Evolutionary conservation across 2,888 invertebrate species (phyloP).

Genomic region (Harpagoxenus sublaevis): DNA sequence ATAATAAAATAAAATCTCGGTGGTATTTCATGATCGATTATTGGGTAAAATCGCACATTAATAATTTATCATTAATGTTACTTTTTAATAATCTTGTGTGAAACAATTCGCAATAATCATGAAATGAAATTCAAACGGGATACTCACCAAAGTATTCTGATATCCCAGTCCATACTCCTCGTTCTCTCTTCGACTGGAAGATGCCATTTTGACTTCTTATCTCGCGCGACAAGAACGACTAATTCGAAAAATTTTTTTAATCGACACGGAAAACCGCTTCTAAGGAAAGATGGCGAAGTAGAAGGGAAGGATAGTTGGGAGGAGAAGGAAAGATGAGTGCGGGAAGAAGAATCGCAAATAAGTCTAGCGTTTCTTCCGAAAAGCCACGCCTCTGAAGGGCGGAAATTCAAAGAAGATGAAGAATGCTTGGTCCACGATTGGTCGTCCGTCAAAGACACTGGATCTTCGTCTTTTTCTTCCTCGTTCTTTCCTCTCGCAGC

Average conservation of each 20-base stretch:
- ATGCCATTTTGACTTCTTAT: constrained; percentile 76
- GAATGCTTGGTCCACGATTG: neutral
- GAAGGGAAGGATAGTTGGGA: neutral
- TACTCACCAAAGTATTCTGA: constrained; percentile 90
- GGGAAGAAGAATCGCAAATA: neutral
- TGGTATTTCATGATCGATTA: neutral
- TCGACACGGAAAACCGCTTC: neutral
- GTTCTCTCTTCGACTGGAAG: constrained; percentile 85
- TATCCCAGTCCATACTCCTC: constrained; percentile 91
- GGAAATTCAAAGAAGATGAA: constrained; percentile 6
- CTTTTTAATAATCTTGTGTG: neutral
- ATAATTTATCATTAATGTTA: neutral
- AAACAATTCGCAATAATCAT: neutral
- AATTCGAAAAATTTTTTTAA: constrained; percentile 9
- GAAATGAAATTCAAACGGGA: neutral
- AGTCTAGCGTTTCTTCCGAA: constrained; percentile 5
- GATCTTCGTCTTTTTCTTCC: constrained; percentile 7
- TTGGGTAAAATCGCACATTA: neutral
- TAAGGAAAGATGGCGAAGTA: neutral
- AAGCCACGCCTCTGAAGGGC: too few relatives aligned
- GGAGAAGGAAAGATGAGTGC: neutral
- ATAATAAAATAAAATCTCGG: neutral
- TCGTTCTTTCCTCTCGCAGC: neutral
- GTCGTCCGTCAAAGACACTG: neutral
- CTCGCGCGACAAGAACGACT: neutral